Conservation (phyloP, 2,797 vertebrate species). For the Sternotherus odoratus region DNA sequence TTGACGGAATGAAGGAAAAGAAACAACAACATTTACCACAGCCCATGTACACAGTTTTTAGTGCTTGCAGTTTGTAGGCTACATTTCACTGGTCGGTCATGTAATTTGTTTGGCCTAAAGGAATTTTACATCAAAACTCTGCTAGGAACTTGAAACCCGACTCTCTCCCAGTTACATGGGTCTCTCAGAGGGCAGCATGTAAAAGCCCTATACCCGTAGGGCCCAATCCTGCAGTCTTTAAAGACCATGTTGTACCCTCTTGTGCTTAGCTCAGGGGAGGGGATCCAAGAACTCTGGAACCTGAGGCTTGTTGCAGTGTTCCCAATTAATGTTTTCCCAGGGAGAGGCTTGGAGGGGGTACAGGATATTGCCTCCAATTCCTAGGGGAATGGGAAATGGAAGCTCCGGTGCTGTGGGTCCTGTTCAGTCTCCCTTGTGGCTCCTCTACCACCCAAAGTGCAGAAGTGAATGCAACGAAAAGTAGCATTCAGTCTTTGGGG, state of each 20-base stretch:
- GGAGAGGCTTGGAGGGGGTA: not conserved
- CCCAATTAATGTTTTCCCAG: not conserved
- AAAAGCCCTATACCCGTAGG: not conserved
- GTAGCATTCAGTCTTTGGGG: not conserved
- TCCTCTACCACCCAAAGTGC: not conserved
- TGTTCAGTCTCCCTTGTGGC: not conserved
- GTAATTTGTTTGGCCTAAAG: not conserved
- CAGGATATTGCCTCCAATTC: not conserved
- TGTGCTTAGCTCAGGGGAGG: rapidly evolving
- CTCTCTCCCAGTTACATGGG: not conserved
- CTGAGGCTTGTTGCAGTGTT: not conserved
- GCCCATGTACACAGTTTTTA: not conserved
- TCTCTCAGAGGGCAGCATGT: no score
- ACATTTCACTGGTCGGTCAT: not conserved
- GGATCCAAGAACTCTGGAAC: not conserved
- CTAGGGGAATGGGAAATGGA: not conserved
- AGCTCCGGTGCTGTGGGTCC: not conserved
- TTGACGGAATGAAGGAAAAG: conserved; percentile 62
- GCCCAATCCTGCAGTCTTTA: not conserved
- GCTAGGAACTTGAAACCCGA: not conserved
- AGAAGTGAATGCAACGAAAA: not conserved
- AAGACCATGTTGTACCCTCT: rapidly evolving
- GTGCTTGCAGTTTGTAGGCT: not conserved
- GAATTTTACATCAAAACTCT: not conserved
- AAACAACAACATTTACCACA: conserved; percentile 30